Evolutionary conservation across 2,113 vertebrate species (phyloP), one percentile per base, ranked within the genome.

Genomic region (Thryonomys swinderianus): DNA sequence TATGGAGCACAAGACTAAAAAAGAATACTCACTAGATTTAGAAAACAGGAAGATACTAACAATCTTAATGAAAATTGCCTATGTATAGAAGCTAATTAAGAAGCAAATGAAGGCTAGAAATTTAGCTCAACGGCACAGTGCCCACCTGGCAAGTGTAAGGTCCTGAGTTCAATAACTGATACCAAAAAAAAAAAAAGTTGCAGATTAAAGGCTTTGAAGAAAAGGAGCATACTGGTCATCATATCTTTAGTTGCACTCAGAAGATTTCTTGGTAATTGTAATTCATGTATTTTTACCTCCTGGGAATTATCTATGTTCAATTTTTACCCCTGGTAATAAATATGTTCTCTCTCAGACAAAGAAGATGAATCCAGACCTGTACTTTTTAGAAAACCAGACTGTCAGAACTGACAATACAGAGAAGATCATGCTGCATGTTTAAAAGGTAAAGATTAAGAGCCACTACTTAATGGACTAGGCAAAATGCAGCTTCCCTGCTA

Each of bases 331-430:
- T 32, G 40, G 16, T 86, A 82, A 79, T 91, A 18, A 48, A 61
- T 51, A 30, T 62, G 55, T 66, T 95, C n/a, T 86, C 53, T 86
- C 48, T 83, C 51, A 53, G 30, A 61, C n/a, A 93, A 91, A 82
- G 62, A 87, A 93, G 51, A 87, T 76, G 4, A 89, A 86, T 93
- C 57, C 30, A 84, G 80, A 86, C 2, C 3, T 30, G 66, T 71
- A 34, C 34, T 85, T 64, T 85, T 79, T 67, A 80, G 79, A 88
- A 94, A 91, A 37, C 40, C 73, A 91, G 82, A 37, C 42, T 23
- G 32, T 40, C n/a, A 32, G 32, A 73, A 32, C 8, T 87, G 42
- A 6, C 82, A 37, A n/a, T 51, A 80, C 13, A 76, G 83, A 32
- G 64, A 93, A 74, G 48, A 64, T 82, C 62, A 88, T 32, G 17